Conservation (phyloP, 2,113 vertebrate genomes). For the Oncorhynchus gorbuscha region DNA sequence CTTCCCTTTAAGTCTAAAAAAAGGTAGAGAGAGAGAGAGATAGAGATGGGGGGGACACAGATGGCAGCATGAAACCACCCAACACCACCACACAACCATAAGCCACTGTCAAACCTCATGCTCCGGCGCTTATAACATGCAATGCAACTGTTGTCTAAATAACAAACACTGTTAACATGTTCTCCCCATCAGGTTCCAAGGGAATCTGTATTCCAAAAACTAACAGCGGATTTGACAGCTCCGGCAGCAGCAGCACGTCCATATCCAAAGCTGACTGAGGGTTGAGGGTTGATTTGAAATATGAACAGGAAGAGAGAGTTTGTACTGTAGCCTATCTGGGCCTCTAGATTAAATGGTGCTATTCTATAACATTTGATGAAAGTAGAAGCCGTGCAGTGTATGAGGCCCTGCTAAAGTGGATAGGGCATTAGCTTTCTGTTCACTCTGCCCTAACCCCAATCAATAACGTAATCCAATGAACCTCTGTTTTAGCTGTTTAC, state of each 20-base stretch:
- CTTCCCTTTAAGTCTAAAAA: background rate
- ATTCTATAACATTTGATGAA: background rate
- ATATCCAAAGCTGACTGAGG: too few species aligned
- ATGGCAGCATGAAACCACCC: too few species aligned
- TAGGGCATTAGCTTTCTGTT: background rate
- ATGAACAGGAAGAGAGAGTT: background rate
- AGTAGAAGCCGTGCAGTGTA: background rate
- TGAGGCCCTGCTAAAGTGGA: background rate
- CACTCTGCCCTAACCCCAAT: background rate
- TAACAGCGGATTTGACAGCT: slow-evolving; percentile 11
- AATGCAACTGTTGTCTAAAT: background rate
- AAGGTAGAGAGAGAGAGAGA: background rate
- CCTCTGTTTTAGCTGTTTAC: too few species aligned
- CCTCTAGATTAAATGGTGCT: background rate
- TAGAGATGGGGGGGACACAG: background rate
- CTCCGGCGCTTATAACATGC: too few species aligned
- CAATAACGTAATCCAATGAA: background rate
- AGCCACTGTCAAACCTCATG: too few species aligned
- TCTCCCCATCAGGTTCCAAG: slow-evolving; percentile 7
- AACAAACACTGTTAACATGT: slow-evolving; percentile 32
- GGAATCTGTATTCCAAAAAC: slow-evolving; percentile 10
- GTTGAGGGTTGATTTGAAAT: slow-evolving; percentile 19
- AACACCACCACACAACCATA: too few species aligned
- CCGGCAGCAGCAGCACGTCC: background rate
- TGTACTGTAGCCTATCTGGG: background rate